Evolutionary conservation across 2,888 invertebrate genomes (phyloP).

Genomic region (Lapara coniferarum): DNA sequence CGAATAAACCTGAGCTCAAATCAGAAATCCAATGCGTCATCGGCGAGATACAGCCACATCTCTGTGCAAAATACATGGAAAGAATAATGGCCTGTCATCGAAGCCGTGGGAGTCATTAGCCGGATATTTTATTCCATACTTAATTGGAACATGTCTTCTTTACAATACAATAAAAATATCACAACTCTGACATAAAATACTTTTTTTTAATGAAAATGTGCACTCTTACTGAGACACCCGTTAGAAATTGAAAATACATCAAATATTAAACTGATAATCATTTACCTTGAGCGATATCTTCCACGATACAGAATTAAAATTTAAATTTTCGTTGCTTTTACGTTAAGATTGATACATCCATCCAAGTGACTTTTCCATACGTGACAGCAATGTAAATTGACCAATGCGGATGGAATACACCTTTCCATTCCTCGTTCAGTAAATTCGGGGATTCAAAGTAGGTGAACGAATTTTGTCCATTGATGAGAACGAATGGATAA

Average conservation of each 20-base stretch:
- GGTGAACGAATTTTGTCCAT: constrained; percentile 10
- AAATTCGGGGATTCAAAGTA: constrained; percentile 26
- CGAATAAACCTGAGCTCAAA: too few relatives aligned
- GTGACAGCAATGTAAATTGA: constrained; percentile 61
- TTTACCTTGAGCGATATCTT: neutral
- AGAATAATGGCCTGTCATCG: too few relatives aligned
- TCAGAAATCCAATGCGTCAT: too few relatives aligned
- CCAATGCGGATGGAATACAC: constrained; percentile 34
- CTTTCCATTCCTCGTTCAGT: constrained; percentile 39
- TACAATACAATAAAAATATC: too few relatives aligned
- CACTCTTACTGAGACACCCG: too few relatives aligned
- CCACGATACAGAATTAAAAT: neutral
- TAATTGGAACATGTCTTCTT: too few relatives aligned
- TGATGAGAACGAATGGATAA: constrained; percentile 21
- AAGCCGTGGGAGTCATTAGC: too few relatives aligned
- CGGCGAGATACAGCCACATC: too few relatives aligned
- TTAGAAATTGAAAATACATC: neutral
- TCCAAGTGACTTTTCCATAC: constrained; percentile 55
- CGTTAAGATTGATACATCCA: constrained; percentile 48
- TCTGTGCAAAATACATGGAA: too few relatives aligned
- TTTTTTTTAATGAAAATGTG: too few relatives aligned
- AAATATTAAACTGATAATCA: constrained; percentile 3
- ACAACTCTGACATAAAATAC: too few relatives aligned
- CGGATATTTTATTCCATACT: too few relatives aligned
- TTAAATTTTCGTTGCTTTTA: constrained; percentile 23